phyloP scores from a whole-genome alignment of 2,888 invertebrate genomes.

The Tetropium fuscum region DNA sequence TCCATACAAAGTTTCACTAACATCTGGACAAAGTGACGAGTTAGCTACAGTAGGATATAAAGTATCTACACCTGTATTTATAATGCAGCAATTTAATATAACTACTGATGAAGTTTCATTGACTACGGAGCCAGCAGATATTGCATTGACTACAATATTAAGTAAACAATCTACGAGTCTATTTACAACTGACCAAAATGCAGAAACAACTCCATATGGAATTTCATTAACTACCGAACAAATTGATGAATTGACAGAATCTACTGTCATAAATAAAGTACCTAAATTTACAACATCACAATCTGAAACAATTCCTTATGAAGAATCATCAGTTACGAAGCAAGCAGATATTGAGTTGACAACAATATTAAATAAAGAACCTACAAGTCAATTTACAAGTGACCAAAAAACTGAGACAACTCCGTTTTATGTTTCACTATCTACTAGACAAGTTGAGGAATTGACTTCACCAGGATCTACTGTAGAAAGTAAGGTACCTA shows the following conservation, averaged over 20 bases:
- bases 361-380: constrained; percentile 11
- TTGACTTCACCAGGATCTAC: constrained; percentile 6
- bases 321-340: background rate
- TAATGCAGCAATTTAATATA: constrained; percentile 12
- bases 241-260: background rate
- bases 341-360: too few species aligned
- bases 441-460: background rate
- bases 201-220: constrained; percentile 32
- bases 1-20: background rate
- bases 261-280: too few species aligned
- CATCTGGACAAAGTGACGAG: background rate
- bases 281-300: too few species aligned
- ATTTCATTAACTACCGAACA: constrained; percentile 7
- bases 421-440: constrained; percentile 12
- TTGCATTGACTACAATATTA: constrained; percentile 9
- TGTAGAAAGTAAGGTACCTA: constrained; percentile 3
- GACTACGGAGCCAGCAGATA: constrained; percentile 3
- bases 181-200: background rate
- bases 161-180: background rate
- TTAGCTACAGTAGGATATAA: background rate
- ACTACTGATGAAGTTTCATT: background rate
- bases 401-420: constrained; percentile 9
- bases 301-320: too few species aligned
- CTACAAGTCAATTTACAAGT: too few species aligned
- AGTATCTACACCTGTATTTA: background rate